These are phyloP conservation scores for Phytoseiulus persimilis DNA, from an alignment of 2,888 invertebrate genomes.

Conservation along the genomic window DNA sequence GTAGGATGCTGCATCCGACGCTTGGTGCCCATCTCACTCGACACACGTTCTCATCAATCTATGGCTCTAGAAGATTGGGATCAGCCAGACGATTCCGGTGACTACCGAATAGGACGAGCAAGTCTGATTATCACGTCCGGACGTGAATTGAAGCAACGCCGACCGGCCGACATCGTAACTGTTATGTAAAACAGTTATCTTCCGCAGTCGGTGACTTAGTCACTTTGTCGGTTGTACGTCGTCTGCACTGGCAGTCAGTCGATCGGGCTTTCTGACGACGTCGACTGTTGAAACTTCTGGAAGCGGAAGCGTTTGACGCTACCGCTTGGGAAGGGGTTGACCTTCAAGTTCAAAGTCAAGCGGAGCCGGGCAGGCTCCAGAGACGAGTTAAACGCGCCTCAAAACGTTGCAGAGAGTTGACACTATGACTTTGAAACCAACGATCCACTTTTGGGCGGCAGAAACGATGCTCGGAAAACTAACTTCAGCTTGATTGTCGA, in stretches of 20 bases:
- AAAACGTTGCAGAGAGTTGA: not conserved
- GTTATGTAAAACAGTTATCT: slow-evolving; percentile 5
- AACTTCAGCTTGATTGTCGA: too few species aligned
- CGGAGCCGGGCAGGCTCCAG: not conserved
- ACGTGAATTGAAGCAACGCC: not conserved
- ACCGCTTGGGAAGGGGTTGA: not conserved
- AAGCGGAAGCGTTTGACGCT: not conserved
- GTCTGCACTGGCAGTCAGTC: not conserved
- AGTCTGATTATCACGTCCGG: not conserved
- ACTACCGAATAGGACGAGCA: too few species aligned
- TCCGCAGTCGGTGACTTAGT: not conserved
- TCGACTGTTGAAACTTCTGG: not conserved
- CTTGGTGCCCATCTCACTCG: too few species aligned
- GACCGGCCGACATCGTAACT: not conserved
- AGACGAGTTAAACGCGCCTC: not conserved
- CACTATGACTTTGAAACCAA: not conserved
- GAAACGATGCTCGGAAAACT: too few species aligned
- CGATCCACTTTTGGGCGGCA: not conserved
- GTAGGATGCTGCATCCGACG: too few species aligned
- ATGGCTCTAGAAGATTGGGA: too few species aligned
- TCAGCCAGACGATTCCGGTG: too few species aligned
- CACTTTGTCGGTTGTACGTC: not conserved
- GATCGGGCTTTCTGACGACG: not conserved
- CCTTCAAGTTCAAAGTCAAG: not conserved
- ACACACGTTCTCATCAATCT: too few species aligned